Base-by-base conservation (phyloP, 2,113 vertebrate species). In the Pelmatolapia mariae region DNA sequence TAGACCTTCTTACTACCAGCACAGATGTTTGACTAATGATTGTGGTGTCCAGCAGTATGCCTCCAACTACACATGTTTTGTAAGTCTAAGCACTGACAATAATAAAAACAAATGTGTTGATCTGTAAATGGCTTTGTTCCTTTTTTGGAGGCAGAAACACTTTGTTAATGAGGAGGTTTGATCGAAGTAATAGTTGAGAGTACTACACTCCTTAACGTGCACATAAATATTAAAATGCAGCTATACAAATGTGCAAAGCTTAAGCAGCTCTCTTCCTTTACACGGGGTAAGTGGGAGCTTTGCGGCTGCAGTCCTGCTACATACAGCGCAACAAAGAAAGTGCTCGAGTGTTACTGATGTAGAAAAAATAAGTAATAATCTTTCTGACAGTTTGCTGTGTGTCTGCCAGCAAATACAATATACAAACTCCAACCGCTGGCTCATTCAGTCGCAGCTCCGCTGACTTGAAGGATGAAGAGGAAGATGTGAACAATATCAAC, bases 401-500 rank as follows among this genome's bases (percentile, higher is more conserved):
- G 10, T 53, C 57, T 45, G 13, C 63, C 45, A 43, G 36, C 36
- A 87, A 87, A 81, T 18, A n/a, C 45, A 13, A 29, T 31, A 40
- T 40, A 50, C 19, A 76, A 71, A 66, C 16, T 50, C 6, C 26
- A 7, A 79, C 5, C 13, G 2, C 5, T 19, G 16, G 12, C 33
- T 90, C 24, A 96, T 8, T 96, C 95, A 2, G 91, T 90, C 4
- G 89, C 92, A 10, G 87, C 80, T 54, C 98, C 98, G 6, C 97
- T 87, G 4, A 99, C 84, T 95, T 98, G 97, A 85, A 99, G 95
- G 73, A 99, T 93, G 91, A 97, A 98, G 76, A 97, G 97, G 88
- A 99, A 99, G 94, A 99, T 99, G 88, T 99, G 97, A 83, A 98
- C 63, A 1, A 99, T 97, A 85, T 99, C 98, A 0, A 97, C 97